A percentile compares a stretch with the other conserved stretches of the same genome.
phyloP scores from a whole-genome alignment of 2,113 vertebrate species.

The Eira barbara region DNA sequence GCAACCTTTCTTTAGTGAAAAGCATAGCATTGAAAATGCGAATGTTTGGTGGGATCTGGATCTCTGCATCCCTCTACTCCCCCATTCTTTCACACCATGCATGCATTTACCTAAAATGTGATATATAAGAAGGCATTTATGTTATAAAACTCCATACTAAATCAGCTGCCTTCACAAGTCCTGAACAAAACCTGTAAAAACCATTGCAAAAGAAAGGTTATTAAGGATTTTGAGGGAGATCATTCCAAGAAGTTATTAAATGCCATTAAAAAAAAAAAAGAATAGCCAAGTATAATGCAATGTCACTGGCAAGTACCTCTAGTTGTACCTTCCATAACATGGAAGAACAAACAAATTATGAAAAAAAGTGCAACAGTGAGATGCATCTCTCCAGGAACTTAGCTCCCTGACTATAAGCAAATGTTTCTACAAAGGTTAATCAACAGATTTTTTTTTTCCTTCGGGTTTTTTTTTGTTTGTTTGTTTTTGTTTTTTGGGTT shows the following conservation, averaged over 20 bases:
- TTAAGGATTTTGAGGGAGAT: slow-evolving; percentile 38
- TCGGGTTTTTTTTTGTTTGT: no score
- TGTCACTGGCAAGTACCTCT: slow-evolving; percentile 23
- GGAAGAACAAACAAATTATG: neutral
- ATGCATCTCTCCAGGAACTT: neutral
- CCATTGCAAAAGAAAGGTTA: slow-evolving; percentile 46
- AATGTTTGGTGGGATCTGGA: neutral
- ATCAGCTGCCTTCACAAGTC: slow-evolving; percentile 50
- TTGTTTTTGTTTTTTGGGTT: no score
- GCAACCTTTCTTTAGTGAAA: neutral
- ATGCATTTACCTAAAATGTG: slow-evolving; percentile 25
- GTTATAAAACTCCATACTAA: slow-evolving; percentile 30
- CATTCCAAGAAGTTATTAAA: slow-evolving; percentile 61
- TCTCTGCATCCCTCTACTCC: neutral
- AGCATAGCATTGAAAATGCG: neutral
- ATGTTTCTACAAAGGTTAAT: neutral
- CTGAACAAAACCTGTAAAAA: slow-evolving; percentile 35
- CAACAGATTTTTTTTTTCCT: neutral
- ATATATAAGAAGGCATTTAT: slow-evolving; percentile 17
- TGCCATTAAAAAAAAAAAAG: slow-evolving; percentile 1
- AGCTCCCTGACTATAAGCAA: neutral
- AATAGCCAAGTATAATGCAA: slow-evolving; percentile 37
- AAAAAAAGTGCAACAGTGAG: neutral
- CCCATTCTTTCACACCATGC: neutral
- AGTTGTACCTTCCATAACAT: slow-evolving; percentile 54